Base-by-base conservation (phyloP, 2,888 invertebrate species). In the Tetragnatha montana region DNA sequence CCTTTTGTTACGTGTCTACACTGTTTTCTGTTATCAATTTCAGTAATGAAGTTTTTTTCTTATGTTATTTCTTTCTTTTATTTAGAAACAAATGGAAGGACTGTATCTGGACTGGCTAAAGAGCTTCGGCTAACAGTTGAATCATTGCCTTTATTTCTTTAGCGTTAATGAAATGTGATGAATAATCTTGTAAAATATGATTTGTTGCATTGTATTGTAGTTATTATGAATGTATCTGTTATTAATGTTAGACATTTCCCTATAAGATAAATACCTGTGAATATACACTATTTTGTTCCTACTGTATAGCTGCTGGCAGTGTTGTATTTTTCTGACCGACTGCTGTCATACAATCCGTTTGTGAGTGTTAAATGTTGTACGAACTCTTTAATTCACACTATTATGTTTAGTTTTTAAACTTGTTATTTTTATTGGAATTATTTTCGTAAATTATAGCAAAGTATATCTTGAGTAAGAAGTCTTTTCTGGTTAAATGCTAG, bases 291-390 rank as follows among this genome's bases (percentile, higher is more conserved):
- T 90, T 90, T 90, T 90, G 90, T 90, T 90, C 87, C 90, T 90
- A 90, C 74, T 87, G 87, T 90, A 87, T 90, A 90, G 90, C 90
- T 90, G 90, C 90, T 90, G 90, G 90, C 90, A 90, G 90, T 90
- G 81, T 87, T 79, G 85, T 89, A 90, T 86, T 87, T 90, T 90
- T 87, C 87, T 81, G 84, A 85, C 76, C 49, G 73, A 85, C 81
- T 90, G 86, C 81, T 71, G 81, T 85, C 75, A 81, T 70, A 71
- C 81, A 78, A 82, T 78, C 73, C 74, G 78, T 88, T 73, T 74
- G 78, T 68, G 76, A 78, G 70, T 82, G 82, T 82, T 88, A 73
- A 78, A 82, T 88, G 76, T 88, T 82, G 78, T 76, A 78, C 50
- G 47, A 79, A 70, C 21, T 85, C 70, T 51, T 60, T 70, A 22